These are phyloP conservation scores for Allygus modestus DNA, from an alignment of 2,888 invertebrate species.

Conservation along the genomic window DNA sequence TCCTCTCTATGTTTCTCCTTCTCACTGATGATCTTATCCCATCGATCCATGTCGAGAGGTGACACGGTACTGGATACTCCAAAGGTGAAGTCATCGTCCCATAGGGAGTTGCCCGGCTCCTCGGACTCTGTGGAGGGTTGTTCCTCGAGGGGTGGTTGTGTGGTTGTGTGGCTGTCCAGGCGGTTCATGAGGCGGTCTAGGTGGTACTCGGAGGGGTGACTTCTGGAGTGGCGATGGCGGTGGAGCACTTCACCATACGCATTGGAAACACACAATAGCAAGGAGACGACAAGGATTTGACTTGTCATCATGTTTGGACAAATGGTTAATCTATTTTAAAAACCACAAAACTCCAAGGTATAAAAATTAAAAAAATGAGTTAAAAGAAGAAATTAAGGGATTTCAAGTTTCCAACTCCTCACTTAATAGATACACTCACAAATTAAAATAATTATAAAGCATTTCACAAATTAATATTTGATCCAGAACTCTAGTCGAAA, in stretches of 20 bases:
- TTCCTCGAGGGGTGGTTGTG: background rate
- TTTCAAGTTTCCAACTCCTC: too few relatives aligned
- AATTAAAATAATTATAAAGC: background rate
- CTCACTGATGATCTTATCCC: conserved; percentile 29
- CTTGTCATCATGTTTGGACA: background rate
- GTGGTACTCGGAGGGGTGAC: conserved; percentile 21
- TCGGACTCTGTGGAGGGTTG: conserved; percentile 62
- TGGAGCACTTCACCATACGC: background rate
- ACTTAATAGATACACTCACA: background rate
- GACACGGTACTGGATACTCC: conserved; percentile 30
- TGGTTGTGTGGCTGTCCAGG: conserved; percentile 53
- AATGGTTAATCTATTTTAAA: background rate
- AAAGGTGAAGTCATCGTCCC: conserved; percentile 65
- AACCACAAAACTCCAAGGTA: background rate
- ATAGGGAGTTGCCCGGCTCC: conserved; percentile 27
- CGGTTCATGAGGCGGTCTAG: conserved; percentile 60
- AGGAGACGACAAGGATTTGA: background rate
- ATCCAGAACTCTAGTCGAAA: background rate
- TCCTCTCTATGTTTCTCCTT: conserved; percentile 72
- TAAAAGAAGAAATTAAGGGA: too few relatives aligned
- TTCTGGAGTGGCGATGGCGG: conserved; percentile 30
- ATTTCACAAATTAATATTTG: background rate
- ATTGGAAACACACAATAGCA: background rate
- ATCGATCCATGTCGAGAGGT: conserved; percentile 39
- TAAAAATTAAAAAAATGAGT: too few relatives aligned